These are phyloP conservation scores for Macropis europaea DNA, from an alignment of 2,888 invertebrate species.

Conservation along the genomic window DNA sequence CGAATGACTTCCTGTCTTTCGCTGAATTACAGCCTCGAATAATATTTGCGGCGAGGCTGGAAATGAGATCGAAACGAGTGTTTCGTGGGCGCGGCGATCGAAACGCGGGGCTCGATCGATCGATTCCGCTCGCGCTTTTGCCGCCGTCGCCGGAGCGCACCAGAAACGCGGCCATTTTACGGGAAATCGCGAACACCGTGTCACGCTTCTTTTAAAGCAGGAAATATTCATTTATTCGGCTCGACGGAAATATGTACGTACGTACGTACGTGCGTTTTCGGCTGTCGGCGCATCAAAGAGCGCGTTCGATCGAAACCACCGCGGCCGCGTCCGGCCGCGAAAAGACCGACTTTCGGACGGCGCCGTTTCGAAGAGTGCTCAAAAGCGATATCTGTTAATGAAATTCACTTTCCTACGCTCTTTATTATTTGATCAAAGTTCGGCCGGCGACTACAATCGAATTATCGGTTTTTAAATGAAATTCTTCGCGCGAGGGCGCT, in stretches of 20 bases:
- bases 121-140: not conserved
- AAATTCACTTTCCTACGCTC: slow-evolving; percentile 44
- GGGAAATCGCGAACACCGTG: not conserved
- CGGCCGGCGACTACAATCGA: slow-evolving; percentile 25
- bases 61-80: not conserved
- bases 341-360: not conserved
- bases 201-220: too few species aligned
- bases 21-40: slow-evolving; percentile 13
- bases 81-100: not conserved
- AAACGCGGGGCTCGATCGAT: not conserved
- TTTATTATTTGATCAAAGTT: slow-evolving; percentile 42
- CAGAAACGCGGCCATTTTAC: not conserved
- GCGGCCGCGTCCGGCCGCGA: not conserved
- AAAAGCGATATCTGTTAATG: slow-evolving; percentile 25
- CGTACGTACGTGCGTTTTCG: too few species aligned
- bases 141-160: not conserved
- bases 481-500: slow-evolving; percentile 35
- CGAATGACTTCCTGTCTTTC: slow-evolving; percentile 22
- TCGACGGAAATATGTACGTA: too few species aligned
- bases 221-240: too few species aligned
- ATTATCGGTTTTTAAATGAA: slow-evolving; percentile 53
- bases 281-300: too few species aligned
- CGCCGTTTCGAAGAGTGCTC: not conserved
- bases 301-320: too few species aligned
- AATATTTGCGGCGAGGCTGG: slow-evolving; percentile 30